Evolutionary conservation across 1,140 invertebrate genomes (phyloP).

Genomic region (Anthonomus grandis): DNA sequence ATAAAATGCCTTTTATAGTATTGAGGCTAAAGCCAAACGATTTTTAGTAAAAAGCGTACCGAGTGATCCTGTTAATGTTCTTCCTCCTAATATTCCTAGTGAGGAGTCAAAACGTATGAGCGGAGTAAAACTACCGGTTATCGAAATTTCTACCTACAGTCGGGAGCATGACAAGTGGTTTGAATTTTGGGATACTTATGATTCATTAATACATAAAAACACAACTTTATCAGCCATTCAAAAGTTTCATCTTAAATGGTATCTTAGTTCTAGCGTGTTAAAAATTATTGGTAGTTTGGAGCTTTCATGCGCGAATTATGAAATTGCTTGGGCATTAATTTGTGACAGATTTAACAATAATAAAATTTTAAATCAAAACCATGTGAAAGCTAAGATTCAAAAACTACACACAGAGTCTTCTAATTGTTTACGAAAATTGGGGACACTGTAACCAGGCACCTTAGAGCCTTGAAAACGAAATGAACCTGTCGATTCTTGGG

Average conservation of each 20-base stretch:
- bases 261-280: constrained; percentile 27
- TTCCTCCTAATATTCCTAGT: too few species aligned
- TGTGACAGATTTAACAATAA: constrained; percentile 41
- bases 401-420: too few species aligned
- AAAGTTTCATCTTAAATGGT: constrained; percentile 33
- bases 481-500: constrained; percentile 29
- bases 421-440: constrained; percentile 15
- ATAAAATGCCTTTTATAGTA: neutral
- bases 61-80: neutral
- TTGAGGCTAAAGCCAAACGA: neutral
- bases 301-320: constrained; percentile 37
- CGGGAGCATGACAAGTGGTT: too few species aligned
- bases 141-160: constrained; percentile 19
- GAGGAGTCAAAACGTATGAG: neutral
- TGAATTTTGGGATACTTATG: constrained; percentile 35
- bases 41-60: neutral
- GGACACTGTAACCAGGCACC: constrained; percentile 24
- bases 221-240: constrained; percentile 21
- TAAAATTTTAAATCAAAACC: constrained; percentile 33
- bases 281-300: too few species aligned
- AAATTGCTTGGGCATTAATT: too few species aligned
- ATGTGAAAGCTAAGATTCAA: constrained; percentile 31
- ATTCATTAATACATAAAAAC: constrained; percentile 35
- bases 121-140: constrained; percentile 10
- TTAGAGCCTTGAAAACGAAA: constrained; percentile 26